These are phyloP conservation scores for Acrocephalus arundinaceus DNA, from an alignment of 2,113 vertebrate species.

Conservation along the genomic window DNA sequence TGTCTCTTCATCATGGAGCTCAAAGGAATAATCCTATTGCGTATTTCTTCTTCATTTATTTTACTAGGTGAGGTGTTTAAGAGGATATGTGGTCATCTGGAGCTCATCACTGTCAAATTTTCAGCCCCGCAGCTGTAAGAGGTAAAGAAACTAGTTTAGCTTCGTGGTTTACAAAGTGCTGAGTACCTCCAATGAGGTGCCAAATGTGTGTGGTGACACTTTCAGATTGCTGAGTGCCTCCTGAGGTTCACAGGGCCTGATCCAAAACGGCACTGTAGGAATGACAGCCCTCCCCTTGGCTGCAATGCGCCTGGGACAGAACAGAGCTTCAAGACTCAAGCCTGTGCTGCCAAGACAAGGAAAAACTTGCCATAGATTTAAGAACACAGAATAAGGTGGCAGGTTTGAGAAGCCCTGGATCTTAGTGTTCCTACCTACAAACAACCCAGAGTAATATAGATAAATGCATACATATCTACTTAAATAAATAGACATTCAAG, in stretches of 20 bases:
- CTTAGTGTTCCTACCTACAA: not conserved
- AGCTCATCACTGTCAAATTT: slow-evolving; percentile 57
- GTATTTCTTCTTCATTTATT: slow-evolving; percentile 45
- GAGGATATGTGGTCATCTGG: slow-evolving; percentile 37
- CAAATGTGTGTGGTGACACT: not conserved
- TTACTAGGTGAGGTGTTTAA: slow-evolving; percentile 56
- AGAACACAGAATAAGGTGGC: not conserved
- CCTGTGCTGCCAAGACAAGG: not conserved
- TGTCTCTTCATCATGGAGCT: not conserved
- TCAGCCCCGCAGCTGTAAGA: not conserved
- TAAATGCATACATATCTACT: not conserved
- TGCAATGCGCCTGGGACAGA: not conserved
- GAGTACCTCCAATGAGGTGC: slow-evolving; percentile 41
- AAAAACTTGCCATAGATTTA: not conserved
- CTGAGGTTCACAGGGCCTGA: not conserved
- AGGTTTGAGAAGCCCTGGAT: not conserved
- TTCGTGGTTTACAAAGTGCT: slow-evolving; percentile 40
- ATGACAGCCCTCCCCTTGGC: not conserved
- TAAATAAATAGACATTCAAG: not conserved
- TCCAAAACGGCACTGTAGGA: not conserved
- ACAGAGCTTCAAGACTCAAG: not conserved
- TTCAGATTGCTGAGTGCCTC: not conserved
- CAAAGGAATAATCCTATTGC: slow-evolving; percentile 3
- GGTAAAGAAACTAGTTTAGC: not conserved
- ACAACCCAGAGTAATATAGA: not conserved